Evolutionary conservation across 2,113 vertebrate species (phyloP).

Genomic region (Ariopsis seemanni): DNA sequence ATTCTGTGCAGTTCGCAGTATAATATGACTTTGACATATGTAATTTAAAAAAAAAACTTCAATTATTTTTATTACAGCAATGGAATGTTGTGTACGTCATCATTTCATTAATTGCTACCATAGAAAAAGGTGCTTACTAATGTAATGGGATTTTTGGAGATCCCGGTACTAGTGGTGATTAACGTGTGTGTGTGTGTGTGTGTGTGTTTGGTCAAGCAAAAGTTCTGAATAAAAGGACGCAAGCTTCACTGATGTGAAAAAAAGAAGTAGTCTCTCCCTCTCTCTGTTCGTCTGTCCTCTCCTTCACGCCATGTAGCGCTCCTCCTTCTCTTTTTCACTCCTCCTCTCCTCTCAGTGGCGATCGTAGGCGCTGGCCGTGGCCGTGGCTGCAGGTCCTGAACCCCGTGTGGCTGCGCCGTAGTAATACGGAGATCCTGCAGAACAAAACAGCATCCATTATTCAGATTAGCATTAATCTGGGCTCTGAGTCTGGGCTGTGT

Average conservation of each 20-base stretch:
- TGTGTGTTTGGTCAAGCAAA: constrained; percentile 20
- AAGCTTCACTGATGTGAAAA: constrained; percentile 36
- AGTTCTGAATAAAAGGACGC: background rate
- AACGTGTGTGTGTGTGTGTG: constrained; percentile 26
- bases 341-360: constrained; percentile 81
- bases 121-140: background rate
- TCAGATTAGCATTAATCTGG: background rate
- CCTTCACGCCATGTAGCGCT: constrained; percentile 48
- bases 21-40: background rate
- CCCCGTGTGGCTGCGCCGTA: constrained; percentile 91
- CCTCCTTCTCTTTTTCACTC: constrained; percentile 29
- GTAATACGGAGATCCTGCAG: constrained; percentile 92
- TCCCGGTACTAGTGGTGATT: background rate
- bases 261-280: constrained; percentile 39
- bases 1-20: background rate
- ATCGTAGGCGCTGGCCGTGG: constrained; percentile 88
- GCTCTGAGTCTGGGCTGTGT: background rate
- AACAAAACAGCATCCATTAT: background rate
- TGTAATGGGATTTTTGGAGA: background rate
- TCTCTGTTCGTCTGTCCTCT: background rate
- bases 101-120: background rate
- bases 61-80: background rate
- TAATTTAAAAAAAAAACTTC: background rate
- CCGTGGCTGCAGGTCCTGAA: constrained; percentile 80
- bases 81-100: too few relatives aligned